Evolutionary conservation across 1,140 invertebrate species (phyloP).

Genomic region (Manduca sexta): DNA sequence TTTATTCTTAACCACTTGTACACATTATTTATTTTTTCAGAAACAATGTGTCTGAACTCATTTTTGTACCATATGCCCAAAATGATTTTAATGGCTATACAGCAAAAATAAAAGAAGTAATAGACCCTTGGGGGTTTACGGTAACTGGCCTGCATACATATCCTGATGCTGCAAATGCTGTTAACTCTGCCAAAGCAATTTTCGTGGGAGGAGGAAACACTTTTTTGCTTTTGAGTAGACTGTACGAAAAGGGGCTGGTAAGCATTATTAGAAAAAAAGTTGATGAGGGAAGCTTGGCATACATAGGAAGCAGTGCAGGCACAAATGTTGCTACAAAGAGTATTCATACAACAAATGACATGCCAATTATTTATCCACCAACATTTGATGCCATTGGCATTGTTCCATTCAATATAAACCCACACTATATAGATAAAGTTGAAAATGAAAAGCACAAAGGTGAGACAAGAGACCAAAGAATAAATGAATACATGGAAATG

Average conservation of each 20-base stretch:
- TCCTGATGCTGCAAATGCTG: conserved; percentile 71
- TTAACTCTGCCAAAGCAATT: conserved; percentile 79
- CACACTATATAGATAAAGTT: conserved; percentile 84
- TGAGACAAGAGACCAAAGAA: conserved; percentile 82
- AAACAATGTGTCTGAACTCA: conserved; percentile 76
- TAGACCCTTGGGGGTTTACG: conserved; percentile 79
- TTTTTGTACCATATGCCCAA: conserved; percentile 87
- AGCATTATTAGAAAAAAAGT: conserved; percentile 78
- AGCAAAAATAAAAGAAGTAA: conserved; percentile 74
- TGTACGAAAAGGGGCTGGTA: conserved; percentile 82
- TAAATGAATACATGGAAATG: conserved; percentile 79
- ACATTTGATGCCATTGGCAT: conserved; percentile 82
- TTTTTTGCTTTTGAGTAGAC: conserved; percentile 79
- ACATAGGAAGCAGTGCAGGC: conserved; percentile 87
- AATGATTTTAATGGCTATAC: conserved; percentile 80
- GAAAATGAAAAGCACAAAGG: conserved; percentile 80
- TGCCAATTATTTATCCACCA: conserved; percentile 87
- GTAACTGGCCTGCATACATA: conserved; percentile 79
- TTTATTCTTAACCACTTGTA: too few relatives aligned
- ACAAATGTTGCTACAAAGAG: conserved; percentile 86
- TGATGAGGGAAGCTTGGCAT: conserved; percentile 78
- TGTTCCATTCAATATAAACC: conserved; percentile 90
- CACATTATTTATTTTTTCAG: conserved; percentile 74
- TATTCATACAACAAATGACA: conserved; percentile 90
- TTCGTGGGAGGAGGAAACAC: conserved; percentile 89